A percentile compares a stretch with the other conserved stretches of the same genome.
Conservation (phyloP, 2,888 invertebrate species). For the Ashinkailepas kermadecensis region DNA sequence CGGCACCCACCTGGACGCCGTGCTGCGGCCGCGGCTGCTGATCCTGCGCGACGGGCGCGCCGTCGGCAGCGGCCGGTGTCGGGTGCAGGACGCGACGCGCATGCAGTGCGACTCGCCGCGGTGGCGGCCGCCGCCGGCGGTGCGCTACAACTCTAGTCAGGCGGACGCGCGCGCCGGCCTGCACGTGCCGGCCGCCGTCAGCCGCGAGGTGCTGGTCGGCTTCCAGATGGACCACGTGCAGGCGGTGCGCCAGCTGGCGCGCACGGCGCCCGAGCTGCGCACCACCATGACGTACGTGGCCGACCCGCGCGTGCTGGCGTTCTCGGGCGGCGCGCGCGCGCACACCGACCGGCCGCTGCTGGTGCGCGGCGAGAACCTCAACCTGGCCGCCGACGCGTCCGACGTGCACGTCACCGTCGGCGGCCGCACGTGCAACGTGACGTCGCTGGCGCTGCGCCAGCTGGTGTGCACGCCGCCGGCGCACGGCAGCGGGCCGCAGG, state of each 20-base stretch:
- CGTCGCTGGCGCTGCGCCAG: slow-evolving; percentile 82
- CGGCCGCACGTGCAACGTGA: slow-evolving; percentile 81
- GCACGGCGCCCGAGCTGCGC: slow-evolving; percentile 44
- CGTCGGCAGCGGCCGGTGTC: background rate
- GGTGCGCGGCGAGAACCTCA: slow-evolving; percentile 91
- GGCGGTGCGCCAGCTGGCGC: slow-evolving; percentile 72
- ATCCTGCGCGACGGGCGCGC: slow-evolving; percentile 42
- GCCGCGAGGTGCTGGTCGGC: slow-evolving; percentile 52
- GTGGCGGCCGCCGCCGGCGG: background rate
- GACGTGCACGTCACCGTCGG: slow-evolving; percentile 93
- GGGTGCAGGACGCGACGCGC: background rate
- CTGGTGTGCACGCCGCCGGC: slow-evolving; percentile 87
- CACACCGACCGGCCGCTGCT: slow-evolving; percentile 91
- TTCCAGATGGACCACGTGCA: slow-evolving; percentile 94
- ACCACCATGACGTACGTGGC: slow-evolving; percentile 79
- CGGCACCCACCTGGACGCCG: slow-evolving; percentile 81
- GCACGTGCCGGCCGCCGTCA: background rate
- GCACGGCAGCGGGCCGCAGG: slow-evolving; percentile 30
- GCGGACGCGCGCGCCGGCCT: background rate
- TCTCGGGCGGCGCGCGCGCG: slow-evolving; percentile 66
- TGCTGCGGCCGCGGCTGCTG: slow-evolving; percentile 88
- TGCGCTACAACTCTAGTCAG: background rate
- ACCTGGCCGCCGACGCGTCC: slow-evolving; percentile 82
- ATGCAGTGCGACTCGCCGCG: slow-evolving; percentile 1
- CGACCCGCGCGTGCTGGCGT: slow-evolving; percentile 77